A percentile compares a stretch with the other conserved stretches of the same genome.
Evolutionary conservation across 92 coral and sea anemone species (phyloP).

Genomic region (Palythoa grandiflora): DNA sequence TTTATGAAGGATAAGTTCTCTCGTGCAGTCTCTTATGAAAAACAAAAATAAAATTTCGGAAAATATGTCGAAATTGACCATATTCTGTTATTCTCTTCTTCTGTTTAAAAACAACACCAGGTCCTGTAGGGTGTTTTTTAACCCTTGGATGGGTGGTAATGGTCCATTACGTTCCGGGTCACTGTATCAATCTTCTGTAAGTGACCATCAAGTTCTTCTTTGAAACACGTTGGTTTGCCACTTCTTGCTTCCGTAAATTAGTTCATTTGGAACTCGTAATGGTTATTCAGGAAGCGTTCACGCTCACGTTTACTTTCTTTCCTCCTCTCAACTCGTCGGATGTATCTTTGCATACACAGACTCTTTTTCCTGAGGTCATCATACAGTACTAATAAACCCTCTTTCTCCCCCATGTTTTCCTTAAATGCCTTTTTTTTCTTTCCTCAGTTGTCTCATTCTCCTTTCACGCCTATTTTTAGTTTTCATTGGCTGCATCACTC

Average conservation of each 20-base stretch:
- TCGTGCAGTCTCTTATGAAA: too few relatives aligned
- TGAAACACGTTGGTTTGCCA: neutral
- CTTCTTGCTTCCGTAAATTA: slow-evolving; percentile 1
- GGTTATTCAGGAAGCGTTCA: slow-evolving; percentile 6
- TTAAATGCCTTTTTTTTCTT: slow-evolving; percentile 14
- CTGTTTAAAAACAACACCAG: too few relatives aligned
- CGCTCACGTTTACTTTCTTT: slow-evolving; percentile 3
- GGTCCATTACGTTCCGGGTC: neutral
- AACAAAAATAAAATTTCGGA: too few relatives aligned
- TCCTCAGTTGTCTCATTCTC: slow-evolving; percentile 15
- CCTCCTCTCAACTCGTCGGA: neutral
- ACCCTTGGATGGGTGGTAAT: slow-evolving; percentile 10
- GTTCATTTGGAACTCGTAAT: slow-evolving; percentile 7
- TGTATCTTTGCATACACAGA: neutral
- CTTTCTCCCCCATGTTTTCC: neutral
- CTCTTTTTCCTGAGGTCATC: slow-evolving; percentile 3
- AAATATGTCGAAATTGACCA: too few relatives aligned
- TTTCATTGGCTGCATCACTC: neutral
- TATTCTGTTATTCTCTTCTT: too few relatives aligned
- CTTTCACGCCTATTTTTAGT: neutral
- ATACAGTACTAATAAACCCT: neutral
- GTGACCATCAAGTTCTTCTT: slow-evolving; percentile 1
- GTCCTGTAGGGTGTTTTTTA: neutral
- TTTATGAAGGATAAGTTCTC: too few relatives aligned
- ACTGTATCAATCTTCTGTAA: neutral